phyloP scores from a whole-genome alignment of 2,113 vertebrate species.

The Azemiops feae region DNA sequence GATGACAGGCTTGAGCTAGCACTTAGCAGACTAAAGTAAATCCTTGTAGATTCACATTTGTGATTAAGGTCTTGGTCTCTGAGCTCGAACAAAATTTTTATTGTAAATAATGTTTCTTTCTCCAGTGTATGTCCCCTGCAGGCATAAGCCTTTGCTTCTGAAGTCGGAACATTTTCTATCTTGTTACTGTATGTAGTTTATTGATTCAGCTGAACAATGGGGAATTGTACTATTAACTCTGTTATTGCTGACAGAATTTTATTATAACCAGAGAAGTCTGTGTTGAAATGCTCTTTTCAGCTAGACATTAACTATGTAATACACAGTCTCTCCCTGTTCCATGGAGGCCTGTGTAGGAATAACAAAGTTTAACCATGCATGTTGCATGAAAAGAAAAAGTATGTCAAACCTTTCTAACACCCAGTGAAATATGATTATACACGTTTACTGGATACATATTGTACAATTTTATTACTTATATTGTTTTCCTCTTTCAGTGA shows the following conservation, averaged over 20 bases:
- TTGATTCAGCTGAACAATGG: constrained; percentile 41
- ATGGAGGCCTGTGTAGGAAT: not conserved
- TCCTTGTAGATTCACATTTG: constrained; percentile 29
- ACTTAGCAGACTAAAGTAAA: constrained; percentile 24
- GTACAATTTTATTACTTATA: not conserved
- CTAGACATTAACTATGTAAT: not conserved
- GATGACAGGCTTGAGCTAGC: constrained; percentile 7
- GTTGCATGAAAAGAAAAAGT: not conserved
- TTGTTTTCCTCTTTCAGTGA: not conserved
- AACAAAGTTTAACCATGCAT: not conserved
- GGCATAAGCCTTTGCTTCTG: constrained; percentile 27
- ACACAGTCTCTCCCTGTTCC: not conserved
- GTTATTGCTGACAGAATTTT: constrained; percentile 41
- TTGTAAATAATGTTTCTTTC: constrained; percentile 11
- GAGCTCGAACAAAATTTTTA: constrained; percentile 34
- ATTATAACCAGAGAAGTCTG: constrained; percentile 7
- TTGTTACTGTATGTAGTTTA: constrained; percentile 24
- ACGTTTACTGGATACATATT: not conserved
- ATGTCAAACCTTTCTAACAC: not conserved
- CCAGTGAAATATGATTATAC: not conserved
- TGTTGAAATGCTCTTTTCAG: not conserved
- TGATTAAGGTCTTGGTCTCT: constrained; percentile 32
- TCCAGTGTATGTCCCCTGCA: constrained; percentile 15
- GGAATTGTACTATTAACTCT: constrained; percentile 37
- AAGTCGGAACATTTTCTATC: constrained; percentile 32